Evolutionary conservation across 2,888 invertebrate species (phyloP).

Genomic region (Ischnus inquisitorius): DNA sequence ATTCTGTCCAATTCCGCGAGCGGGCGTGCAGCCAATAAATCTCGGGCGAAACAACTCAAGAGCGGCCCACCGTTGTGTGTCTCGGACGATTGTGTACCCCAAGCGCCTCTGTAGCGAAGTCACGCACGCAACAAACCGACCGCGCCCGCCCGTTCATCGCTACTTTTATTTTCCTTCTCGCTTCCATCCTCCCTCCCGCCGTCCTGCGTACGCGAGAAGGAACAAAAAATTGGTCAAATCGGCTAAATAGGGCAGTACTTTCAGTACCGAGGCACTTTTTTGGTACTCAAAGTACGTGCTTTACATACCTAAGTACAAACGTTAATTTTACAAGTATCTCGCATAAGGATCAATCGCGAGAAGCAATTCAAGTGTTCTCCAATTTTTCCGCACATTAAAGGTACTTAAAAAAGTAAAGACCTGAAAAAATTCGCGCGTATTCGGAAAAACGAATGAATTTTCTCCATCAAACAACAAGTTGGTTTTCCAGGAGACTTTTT

Average conservation of each 20-base stretch:
- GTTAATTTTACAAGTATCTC: no score
- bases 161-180: slow-evolving; percentile 37
- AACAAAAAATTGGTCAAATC: no score
- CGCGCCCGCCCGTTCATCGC: slow-evolving; percentile 46
- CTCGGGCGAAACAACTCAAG: slow-evolving; percentile 74
- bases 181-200: slow-evolving; percentile 35
- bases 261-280: no score
- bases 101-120: slow-evolving; percentile 52
- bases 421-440: not conserved
- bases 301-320: no score
- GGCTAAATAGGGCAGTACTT: no score
- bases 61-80: slow-evolving; percentile 56
- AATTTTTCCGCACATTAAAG: no score
- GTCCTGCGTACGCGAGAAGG: not conserved
- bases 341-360: no score
- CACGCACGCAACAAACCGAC: slow-evolving; percentile 60
- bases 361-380: no score
- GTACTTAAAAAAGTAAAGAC: no score
- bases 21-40: slow-evolving; percentile 76
- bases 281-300: no score
- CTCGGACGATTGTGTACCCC: slow-evolving; percentile 69
- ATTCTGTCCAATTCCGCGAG: slow-evolving; percentile 77
- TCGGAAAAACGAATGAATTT: slow-evolving; percentile 52
- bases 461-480: not conserved
- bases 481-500: no score